A percentile compares a stretch with the other conserved stretches of the same genome.
Conservation (phyloP, 2,113 vertebrate species). For the Junco hyemalis region DNA sequence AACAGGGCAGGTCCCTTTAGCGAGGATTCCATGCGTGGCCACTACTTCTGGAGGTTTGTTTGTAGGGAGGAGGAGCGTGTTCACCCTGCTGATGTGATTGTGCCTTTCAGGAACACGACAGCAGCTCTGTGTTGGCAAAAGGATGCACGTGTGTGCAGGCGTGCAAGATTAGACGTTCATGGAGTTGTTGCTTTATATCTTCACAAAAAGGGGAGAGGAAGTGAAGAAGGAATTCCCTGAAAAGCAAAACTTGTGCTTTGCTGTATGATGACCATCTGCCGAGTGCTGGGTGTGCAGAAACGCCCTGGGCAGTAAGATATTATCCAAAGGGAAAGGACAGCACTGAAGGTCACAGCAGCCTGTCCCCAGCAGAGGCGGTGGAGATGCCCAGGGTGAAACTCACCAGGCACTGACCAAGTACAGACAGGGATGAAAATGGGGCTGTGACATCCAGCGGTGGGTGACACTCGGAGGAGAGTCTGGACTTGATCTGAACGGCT, state of each 20-base stretch:
- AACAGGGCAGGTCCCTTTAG: background rate
- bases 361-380: accelerated
- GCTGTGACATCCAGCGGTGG: accelerated
- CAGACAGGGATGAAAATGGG: accelerated
- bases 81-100: accelerated
- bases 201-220: background rate
- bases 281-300: background rate
- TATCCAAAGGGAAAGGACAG: background rate
- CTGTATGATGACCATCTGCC: background rate
- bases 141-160: accelerated
- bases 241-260: background rate
- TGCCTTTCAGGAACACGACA: accelerated
- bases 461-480: accelerated
- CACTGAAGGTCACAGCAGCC: background rate
- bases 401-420: accelerated
- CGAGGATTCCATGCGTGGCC: accelerated
- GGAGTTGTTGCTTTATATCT: accelerated
- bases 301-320: accelerated
- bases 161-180: accelerated
- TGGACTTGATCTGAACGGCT: background rate
- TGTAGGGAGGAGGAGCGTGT: background rate
- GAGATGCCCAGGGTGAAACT: background rate
- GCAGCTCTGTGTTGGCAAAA: background rate
- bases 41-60: accelerated
- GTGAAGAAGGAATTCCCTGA: background rate